Base-by-base conservation (phyloP, 2,797 vertebrate genomes). In the Coilia nasus region DNA sequence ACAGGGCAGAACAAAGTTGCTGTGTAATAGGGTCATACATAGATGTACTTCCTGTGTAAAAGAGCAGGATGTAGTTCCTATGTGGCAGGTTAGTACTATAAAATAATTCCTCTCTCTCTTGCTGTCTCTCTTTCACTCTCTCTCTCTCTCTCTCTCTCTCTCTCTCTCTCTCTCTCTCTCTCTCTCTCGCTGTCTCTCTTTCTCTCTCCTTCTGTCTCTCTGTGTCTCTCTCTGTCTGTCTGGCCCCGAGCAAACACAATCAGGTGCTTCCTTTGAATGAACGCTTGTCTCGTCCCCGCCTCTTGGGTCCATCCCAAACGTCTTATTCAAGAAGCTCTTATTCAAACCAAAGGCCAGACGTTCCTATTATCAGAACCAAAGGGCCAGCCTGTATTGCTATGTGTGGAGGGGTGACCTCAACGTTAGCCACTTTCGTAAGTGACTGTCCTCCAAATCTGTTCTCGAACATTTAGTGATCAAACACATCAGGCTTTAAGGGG, bases 221-320 rank as follows among this genome's bases (percentile, higher is more conserved):
- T 6, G 12, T 41, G 28, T 75, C 31, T 41, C 12, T 41, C 67
- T 75, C 64, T 25, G 28, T 83, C 46, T 83, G 82, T 81, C 82
- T 82, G 86, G 41, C 60, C 81, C 44, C n/a, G 50, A 84, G 35
- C 81, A 85, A 31, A 82, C 64, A 82, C 84, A 86, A 84, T 85
- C 21, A 57, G 82, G 81, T 81, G 81, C 83, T 85, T 82, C 81
- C 67, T 84, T 83, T 81, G 60, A 84, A 11, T 2, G 67, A 47
- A 35, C 31, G 28, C 67, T 85, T 71, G 62, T 86, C 82, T 54
- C 15, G 50, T 81, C 47, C 78, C 83, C 28, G 64, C 83, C 81
- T 82, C 84, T 88, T 62, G 84, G 44, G n/a, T 62, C 82, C 64
- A 81, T 81, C 60, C 64, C 67, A 81, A 87, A 75, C 86, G n/a